phyloP scores from a whole-genome alignment of 2,113 vertebrate species.

The Callipepla californica region DNA sequence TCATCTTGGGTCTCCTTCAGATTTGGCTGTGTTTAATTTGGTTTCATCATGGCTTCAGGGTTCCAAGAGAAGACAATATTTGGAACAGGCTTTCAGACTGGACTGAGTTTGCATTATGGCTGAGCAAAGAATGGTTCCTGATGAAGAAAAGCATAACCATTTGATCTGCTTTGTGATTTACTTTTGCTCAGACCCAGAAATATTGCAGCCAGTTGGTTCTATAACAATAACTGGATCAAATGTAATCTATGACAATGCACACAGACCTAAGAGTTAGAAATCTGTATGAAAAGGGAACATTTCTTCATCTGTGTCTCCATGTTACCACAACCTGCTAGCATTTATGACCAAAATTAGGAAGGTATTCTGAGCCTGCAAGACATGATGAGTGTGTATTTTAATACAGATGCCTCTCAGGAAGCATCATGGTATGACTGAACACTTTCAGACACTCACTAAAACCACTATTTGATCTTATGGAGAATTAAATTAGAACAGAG shows the following conservation, averaged over 20 bases:
- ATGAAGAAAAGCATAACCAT: neutral
- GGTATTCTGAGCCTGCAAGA: slow-evolving; percentile 24
- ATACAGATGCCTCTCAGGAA: neutral
- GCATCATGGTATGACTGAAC: neutral
- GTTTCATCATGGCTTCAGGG: neutral
- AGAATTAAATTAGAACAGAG: slow-evolving; percentile 48
- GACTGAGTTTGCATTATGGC: neutral
- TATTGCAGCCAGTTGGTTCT: neutral
- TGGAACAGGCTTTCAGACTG: neutral
- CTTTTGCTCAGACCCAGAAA: neutral
- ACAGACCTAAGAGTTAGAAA: neutral
- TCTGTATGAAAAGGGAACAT: neutral
- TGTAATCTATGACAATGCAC: neutral
- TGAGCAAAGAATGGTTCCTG: neutral
- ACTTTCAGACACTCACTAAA: neutral
- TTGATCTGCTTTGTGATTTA: neutral
- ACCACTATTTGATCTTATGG: neutral
- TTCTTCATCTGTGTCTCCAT: neutral
- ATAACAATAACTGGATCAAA: neutral
- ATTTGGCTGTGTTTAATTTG: neutral
- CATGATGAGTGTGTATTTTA: neutral
- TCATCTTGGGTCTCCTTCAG: neutral
- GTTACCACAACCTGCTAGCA: neutral
- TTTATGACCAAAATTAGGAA: slow-evolving; percentile 38
- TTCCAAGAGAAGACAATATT: neutral